Evolutionary conservation across 30 jellyfish, hydroid and myxozoan species (phyloP), one percentile per base, ranked within the genome.

Genomic region (Nemopilema nomurai): DNA sequence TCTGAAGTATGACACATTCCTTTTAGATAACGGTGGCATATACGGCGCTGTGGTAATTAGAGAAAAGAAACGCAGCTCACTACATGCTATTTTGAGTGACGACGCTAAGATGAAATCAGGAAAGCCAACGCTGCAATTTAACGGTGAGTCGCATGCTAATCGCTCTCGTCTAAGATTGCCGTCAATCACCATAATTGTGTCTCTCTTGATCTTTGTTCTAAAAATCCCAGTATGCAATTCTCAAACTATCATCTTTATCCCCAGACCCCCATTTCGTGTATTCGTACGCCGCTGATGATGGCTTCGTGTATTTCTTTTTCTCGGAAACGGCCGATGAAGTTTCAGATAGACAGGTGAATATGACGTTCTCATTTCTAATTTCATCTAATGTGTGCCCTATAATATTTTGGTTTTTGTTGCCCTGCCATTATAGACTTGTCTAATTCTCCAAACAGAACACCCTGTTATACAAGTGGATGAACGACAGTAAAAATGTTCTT

Each of bases 301-400:
- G 94, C 0, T 90, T 81, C 53, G 28, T 83, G 19, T 90, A 90
- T 52, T 82, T 82, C 72, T 90, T 90, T 83, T 90, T 90, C 77
- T 80, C 82, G 28, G 97, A 90, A 70, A 87, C 63, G 24, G 94
- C 94, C 28, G 28, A 26, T 21, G 94, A 76, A 51, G 92, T 51
- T 28, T 41, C 79, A 18, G 90, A 82, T 16, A 67, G 97, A 82
- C 69, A 74, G 94, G 97, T 90, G 51, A 28, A 82, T 63, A 13
- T 41, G 9, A 41, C 57, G 57, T 41, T 41, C 13, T n/a, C n/a
- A n/a, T n/a, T n/a, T n/a, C n/a, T n/a, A n/a, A n/a, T n/a, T n/a
- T n/a, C n/a, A n/a, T n/a, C n/a, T n/a, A n/a, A n/a, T n/a, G n/a
- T n/a, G n/a, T n/a, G n/a, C n/a, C n/a, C n/a, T n/a, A n/a, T n/a